Evolutionary conservation across 2,888 invertebrate species (phyloP), one percentile per base, ranked within the genome.

Genomic region (Tinea pellionella): DNA sequence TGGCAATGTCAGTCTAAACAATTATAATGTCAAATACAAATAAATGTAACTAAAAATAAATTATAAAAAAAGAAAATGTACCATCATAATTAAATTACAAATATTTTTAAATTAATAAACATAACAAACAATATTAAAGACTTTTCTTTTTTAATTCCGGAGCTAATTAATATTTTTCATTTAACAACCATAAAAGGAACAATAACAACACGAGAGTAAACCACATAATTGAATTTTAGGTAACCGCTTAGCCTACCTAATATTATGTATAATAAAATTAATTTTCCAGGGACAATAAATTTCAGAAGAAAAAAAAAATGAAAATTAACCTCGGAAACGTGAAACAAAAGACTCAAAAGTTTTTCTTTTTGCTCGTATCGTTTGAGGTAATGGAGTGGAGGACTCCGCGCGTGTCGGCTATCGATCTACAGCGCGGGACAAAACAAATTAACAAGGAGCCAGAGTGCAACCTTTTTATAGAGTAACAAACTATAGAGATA

Each of bases 361-460:
- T 41, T 41, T 41, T 47, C 15, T 15, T 47, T 47, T 16, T 47
- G 47, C 13, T 47, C 47, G 47, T 47, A 47, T 47, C 47, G 47
- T 47, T 47, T 24, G 16, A 24, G 24, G 24, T 24, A 72, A 63
- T 69, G 77, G 67, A 63, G 37, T 65, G 69, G 6, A 11, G 13
- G 59, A 65, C 58, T 11, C 18, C 61, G 65, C 68, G 68, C 74
- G 67, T 66, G 65, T 64, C 66, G 63, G 61, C 61, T 73, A 78
- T 78, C 76, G 78, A 78, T 75, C 77, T 64, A 62, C 15, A 58
- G 63, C 13, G 30, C 64, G 43, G 64, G 73, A 74, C 74, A 72
- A 76, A 78, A 77, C 77, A 78, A 78, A 78, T 78, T 76, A 78
- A 73, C 74, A 65, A 65, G 37, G 51, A 57, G n/a, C 60, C 51